Base-by-base conservation (phyloP, 2,888 invertebrate genomes). In the Sminthurides aquaticus region DNA sequence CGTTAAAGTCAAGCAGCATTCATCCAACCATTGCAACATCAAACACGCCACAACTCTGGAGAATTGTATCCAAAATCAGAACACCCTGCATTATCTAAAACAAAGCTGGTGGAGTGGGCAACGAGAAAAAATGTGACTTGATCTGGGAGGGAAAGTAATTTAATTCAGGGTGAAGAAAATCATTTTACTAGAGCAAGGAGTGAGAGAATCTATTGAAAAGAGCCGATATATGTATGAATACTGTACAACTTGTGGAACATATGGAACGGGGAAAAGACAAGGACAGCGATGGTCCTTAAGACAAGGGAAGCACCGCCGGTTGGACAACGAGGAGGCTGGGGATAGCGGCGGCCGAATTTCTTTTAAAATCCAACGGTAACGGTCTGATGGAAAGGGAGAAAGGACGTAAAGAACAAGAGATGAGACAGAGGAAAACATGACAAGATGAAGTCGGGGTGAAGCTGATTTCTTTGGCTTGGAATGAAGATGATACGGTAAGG, bases 81-180 rank as follows among this genome's bases (percentile, higher is more conserved):
- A 34, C 43, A 34, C 15, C 15, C 43, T 34, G 43, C 8, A 34
- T 34, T 34, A 5, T 34, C 43, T 34, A 34, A 34, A 15, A 15
- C 5, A 34, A 34, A 5, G 8, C 15, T 15, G 43, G 43, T 15
- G 15, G 43, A 34, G 43, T 15, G 8, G 43, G 43, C 43, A 15
- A 5, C 5, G 15, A 34, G 15, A 34, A 34, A 5, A 5, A 5
- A 8, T 5, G 5, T 20, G 5, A 52, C 52, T 52, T 18, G 52
- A 52, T 52, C 20, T 52, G 52, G 52, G 52, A 52, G 52, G 52
- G 52, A 52, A 52, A 8, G 52, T 15, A 52, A 52, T 18, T 52
- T 22, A 22, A 52, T 52, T 52, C 52, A 52, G 20, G 20, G 11
- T 5, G 20, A 52, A 52, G 20, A 20, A 15, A 5, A 52, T 52